Base-by-base conservation (phyloP, 2,113 vertebrate species). In the Otis tarda region DNA sequence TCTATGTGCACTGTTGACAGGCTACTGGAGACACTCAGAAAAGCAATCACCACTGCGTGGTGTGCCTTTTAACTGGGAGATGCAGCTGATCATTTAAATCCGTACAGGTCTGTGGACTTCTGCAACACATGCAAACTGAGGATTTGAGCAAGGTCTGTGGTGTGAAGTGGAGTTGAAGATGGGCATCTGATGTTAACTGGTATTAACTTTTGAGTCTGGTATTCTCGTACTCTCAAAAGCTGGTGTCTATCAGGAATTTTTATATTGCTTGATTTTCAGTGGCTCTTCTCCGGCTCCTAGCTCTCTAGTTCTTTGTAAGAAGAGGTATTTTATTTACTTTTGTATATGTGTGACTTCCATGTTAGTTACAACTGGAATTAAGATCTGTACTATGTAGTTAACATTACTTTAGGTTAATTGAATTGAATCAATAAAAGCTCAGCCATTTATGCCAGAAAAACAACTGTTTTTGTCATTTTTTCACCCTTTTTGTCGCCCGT, bases 1-100 rank as follows among this genome's bases (percentile, higher is more conserved):
- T 45, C 22, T 0, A 2, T 2, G 4, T 43, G 56, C 5, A 2
- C 12, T 71, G 13, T 28, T 52, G 35, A 5, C 24, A 35, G 27
- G 49, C 35, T 76, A 0, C 35, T 63, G 57, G 61, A n/a, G 31
- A 39, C 12, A 7, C 12, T 60, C 27, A 31, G 50, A n/a, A 78
- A 35, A 65, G 19, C 31, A 31, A 4, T 64, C n/a, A 22, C n/a
- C 7, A 3, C 23, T 49, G 31, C 28, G 2, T 11, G 30, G 7
- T 39, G 24, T 49, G 16, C 33, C n/a, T 47, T 71, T 52, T 45
- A 35, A 14, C 18, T 53, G 31, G 39, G 56, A 56, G 23, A 31
- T 52, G 10, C 43, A 70, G 49, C 28, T 21, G 43, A 4, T 64
- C 59, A 4, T 28, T 86, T 33, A 47, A 85, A 19, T 82, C 28